Conservation (phyloP, 2,888 invertebrate genomes). For the Ischnura elegans region DNA sequence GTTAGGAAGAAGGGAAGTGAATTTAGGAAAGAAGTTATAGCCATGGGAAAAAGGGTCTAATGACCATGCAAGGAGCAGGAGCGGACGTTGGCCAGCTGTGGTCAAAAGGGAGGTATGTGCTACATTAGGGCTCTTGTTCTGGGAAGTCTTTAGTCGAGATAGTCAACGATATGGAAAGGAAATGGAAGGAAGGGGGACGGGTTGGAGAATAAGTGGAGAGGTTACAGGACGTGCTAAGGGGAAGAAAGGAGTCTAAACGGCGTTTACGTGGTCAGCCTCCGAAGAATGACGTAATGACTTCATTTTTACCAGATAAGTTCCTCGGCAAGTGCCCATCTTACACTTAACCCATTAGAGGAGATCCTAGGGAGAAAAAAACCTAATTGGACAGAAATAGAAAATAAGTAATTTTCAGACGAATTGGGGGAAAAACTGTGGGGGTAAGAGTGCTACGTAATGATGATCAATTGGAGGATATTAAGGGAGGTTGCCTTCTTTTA, state of each 20-base stretch:
- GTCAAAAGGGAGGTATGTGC: conserved; percentile 30
- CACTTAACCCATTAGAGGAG: conserved; percentile 53
- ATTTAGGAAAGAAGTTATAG: background rate
- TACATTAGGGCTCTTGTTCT: background rate
- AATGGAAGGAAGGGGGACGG: background rate
- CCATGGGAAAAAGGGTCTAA: background rate
- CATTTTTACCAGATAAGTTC: conserved; percentile 49
- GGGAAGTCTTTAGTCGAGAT: conserved; percentile 3
- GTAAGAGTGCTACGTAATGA: background rate
- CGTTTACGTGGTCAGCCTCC: conserved; percentile 40
- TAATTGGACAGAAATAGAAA: conserved; percentile 63
- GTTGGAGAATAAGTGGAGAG: conserved; percentile 47
- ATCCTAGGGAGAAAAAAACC: conserved; percentile 37
- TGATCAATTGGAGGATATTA: background rate
- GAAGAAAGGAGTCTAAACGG: background rate
- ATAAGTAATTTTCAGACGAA: conserved; percentile 58
- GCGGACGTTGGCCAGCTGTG: conserved; percentile 46
- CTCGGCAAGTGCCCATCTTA: background rate
- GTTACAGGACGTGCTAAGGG: conserved; percentile 31
- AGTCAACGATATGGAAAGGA: background rate
- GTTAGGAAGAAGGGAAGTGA: background rate
- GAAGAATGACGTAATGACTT: conserved; percentile 50
- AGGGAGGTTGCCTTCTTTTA: background rate
- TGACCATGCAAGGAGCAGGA: background rate
- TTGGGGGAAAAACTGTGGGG: conserved; percentile 1